A percentile compares a stretch with the other conserved stretches of the same genome.
These are phyloP conservation scores for Tinea semifulvella DNA, from an alignment of 2,888 invertebrate species.

Conservation along the genomic window DNA sequence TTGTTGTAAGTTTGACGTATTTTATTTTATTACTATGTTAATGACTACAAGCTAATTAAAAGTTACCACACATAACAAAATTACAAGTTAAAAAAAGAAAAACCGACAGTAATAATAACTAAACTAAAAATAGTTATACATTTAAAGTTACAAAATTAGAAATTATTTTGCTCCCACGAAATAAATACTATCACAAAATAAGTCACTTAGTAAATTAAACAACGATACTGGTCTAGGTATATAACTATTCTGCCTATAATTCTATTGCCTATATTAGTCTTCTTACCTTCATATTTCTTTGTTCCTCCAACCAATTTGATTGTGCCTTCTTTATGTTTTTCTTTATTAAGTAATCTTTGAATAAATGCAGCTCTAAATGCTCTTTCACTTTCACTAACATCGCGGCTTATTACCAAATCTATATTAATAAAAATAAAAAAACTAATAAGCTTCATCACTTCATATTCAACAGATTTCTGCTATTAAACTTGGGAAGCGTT, in stretches of 20 bases:
- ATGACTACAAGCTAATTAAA: too few species aligned
- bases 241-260: too few species aligned
- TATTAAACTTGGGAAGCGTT: constrained; percentile 5
- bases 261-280: neutral
- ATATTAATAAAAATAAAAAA: neutral
- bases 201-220: neutral
- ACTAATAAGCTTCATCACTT: neutral
- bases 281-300: constrained; percentile 76
- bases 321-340: constrained; percentile 78
- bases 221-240: neutral
- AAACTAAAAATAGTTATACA: too few species aligned
- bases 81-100: too few species aligned
- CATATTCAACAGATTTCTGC: neutral
- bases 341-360: constrained; percentile 73
- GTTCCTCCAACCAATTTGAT: constrained; percentile 76
- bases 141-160: too few species aligned
- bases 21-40: neutral
- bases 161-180: too few species aligned
- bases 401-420: constrained; percentile 25
- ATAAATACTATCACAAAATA: too few species aligned
- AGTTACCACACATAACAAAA: too few species aligned
- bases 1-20: too few species aligned
- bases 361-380: constrained; percentile 64
- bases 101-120: too few species aligned
- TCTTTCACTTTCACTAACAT: constrained; percentile 44